phyloP scores from a whole-genome alignment of 2,113 vertebrate species.

The Istiophorus platypterus region DNA sequence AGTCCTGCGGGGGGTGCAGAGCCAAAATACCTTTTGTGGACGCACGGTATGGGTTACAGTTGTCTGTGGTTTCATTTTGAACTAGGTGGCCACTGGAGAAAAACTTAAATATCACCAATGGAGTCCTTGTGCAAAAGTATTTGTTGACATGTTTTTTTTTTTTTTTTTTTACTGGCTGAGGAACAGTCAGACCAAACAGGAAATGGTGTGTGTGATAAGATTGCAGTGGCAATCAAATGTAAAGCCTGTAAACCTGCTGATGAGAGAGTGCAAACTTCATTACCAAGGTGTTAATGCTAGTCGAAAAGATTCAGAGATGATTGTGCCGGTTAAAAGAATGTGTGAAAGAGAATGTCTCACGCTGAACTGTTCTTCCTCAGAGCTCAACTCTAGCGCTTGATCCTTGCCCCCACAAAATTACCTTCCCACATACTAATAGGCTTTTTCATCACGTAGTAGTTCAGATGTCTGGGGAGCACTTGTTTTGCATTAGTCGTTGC shows the following conservation, averaged over 20 bases:
- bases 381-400: conserved; percentile 49
- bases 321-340: conserved; percentile 68
- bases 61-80: background rate
- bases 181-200: conserved; percentile 25
- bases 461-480: conserved; percentile 14
- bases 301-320: conserved; percentile 61
- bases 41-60: background rate
- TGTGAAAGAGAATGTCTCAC: conserved; percentile 72
- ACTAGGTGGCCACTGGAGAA: background rate
- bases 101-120: background rate
- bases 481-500: conserved; percentile 1
- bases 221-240: conserved; percentile 28
- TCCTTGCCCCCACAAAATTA: conserved; percentile 20
- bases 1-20: conserved; percentile 6
- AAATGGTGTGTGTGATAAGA: conserved; percentile 41
- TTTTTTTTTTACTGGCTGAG: too few relatives aligned
- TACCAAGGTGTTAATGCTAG: conserved; percentile 60
- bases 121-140: background rate
- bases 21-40: background rate
- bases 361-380: conserved; percentile 38
- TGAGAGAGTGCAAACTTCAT: conserved; percentile 73
- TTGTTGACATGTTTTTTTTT: background rate
- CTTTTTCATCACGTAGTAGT: background rate
- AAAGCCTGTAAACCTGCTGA: conserved; percentile 32
- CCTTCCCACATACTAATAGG: conserved; percentile 53